phyloP scores from a whole-genome alignment of 2,888 invertebrate genomes.

The Caenorhabditis sinica region DNA sequence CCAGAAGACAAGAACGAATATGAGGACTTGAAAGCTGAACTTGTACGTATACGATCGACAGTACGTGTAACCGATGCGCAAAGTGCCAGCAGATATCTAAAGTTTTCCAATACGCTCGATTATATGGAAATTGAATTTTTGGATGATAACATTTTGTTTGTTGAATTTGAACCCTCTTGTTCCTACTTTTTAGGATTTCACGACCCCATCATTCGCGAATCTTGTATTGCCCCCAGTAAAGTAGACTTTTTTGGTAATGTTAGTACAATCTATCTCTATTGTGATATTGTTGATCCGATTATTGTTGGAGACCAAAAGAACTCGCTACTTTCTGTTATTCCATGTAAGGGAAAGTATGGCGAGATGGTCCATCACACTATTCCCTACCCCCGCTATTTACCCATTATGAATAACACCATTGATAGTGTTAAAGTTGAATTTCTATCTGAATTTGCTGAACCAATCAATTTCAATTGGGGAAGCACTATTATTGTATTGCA shows the following conservation, averaged over 20 bases:
- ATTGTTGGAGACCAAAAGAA: slow-evolving; percentile 1
- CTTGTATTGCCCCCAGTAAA: background rate
- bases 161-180: background rate
- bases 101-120: background rate
- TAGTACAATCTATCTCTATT: background rate
- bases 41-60: background rate
- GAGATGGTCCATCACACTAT: slow-evolving; percentile 11
- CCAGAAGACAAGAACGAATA: background rate
- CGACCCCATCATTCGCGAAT: background rate
- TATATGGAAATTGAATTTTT: background rate
- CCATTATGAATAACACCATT: background rate
- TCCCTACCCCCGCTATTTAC: slow-evolving; percentile 1
- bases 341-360: slow-evolving; percentile 10
- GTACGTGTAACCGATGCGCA: background rate
- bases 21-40: background rate
- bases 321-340: background rate
- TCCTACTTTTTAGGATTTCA: background rate
- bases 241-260: slow-evolving; percentile 1
- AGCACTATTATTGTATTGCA: slow-evolving; percentile 33
- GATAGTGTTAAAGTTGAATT: slow-evolving; percentile 16
- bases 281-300: slow-evolving; percentile 6
- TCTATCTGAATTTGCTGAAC: slow-evolving; percentile 26
- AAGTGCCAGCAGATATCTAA: background rate
- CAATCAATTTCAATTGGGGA: slow-evolving; percentile 20
- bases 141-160: background rate